Conservation (phyloP, 53 echinoderm and acorn worm species). For the Patiria pectinifera region DNA sequence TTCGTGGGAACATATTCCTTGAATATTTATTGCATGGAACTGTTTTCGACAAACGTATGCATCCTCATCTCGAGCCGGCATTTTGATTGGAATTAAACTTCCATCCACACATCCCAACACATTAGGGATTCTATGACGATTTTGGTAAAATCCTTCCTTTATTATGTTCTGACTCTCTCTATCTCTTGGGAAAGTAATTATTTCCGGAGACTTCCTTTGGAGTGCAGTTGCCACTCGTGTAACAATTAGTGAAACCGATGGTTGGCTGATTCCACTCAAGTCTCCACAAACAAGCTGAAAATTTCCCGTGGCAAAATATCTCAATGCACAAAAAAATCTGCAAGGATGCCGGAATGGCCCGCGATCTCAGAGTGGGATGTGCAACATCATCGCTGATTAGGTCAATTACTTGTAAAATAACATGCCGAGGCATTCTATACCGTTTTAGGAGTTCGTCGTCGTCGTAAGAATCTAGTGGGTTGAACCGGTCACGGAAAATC, state of each 20-base stretch:
- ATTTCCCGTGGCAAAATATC: no score
- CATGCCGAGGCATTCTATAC: constrained; percentile 15
- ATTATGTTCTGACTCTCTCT: no score
- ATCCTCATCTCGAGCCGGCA: background rate
- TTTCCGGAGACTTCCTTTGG: no score
- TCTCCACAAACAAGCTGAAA: no score
- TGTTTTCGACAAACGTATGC: constrained; percentile 1
- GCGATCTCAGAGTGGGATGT: constrained; percentile 12
- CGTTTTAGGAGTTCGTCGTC: background rate
- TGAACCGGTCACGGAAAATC: constrained; percentile 2
- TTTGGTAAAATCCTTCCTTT: background rate
- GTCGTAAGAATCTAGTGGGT: constrained; percentile 7
- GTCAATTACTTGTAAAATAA: constrained; percentile 19
- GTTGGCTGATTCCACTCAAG: no score
- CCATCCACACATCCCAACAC: no score
- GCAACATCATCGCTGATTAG: constrained; percentile 10
- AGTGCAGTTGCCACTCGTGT: no score
- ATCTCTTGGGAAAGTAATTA: no score
- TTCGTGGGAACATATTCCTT: constrained; percentile 11
- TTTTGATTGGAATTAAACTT: no score
- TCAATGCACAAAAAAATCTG: no score
- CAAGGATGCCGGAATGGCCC: background rate
- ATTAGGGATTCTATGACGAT: no score
- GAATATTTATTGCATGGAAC: constrained; percentile 28
- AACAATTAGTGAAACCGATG: no score